Evolutionary conservation across 2,797 vertebrate genomes (phyloP).

Genomic region (Clangula hyemalis): DNA sequence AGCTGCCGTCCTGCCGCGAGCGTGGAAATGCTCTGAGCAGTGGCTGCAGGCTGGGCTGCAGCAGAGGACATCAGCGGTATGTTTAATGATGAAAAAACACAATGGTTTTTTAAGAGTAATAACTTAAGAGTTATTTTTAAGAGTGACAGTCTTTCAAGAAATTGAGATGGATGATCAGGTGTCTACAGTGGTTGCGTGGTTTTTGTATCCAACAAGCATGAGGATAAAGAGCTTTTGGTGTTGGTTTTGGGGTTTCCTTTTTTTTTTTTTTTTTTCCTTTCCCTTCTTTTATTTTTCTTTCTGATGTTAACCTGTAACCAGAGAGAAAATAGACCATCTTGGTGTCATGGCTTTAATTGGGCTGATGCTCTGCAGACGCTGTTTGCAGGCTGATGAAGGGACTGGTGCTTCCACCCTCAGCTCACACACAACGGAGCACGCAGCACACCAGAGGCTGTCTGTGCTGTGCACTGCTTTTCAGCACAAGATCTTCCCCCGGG

Average conservation of each 20-base stretch:
- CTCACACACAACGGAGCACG: not conserved
- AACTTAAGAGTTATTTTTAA: too few relatives aligned
- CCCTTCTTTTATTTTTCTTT: not conserved
- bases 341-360: not conserved
- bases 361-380: not conserved
- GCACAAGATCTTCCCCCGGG: not conserved
- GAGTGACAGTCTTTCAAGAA: not conserved
- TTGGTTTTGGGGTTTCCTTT: not conserved
- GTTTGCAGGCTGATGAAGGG: not conserved
- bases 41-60: not conserved
- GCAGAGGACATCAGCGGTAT: not conserved
- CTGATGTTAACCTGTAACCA: not conserved
- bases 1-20: too few relatives aligned
- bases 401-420: not conserved
- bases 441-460: not conserved
- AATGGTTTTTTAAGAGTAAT: too few relatives aligned
- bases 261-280: not conserved
- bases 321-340: not conserved
- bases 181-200: rapidly evolving
- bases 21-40: too few relatives aligned
- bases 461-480: not conserved
- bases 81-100: not conserved
- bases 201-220: not conserved
- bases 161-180: not conserved
- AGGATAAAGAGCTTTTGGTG: not conserved